phyloP scores from a whole-genome alignment of 2,888 invertebrate species.

The Netelia melanura region DNA sequence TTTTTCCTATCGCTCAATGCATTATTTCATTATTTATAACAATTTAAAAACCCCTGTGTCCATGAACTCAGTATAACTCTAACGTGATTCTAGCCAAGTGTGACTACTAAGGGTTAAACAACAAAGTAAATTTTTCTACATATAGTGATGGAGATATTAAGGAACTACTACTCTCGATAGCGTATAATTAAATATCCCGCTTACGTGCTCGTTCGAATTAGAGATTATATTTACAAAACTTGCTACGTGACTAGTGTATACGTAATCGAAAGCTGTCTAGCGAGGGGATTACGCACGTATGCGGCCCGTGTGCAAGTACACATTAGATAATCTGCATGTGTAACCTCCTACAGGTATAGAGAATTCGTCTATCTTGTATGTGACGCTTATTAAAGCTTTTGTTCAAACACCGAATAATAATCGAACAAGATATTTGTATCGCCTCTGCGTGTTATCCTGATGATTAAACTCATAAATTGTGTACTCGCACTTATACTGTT shows the following conservation, averaged over 20 bases:
- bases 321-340: background rate
- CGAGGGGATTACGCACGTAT: conserved; percentile 65
- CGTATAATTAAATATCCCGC: conserved; percentile 17
- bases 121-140: no score
- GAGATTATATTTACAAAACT: conserved; percentile 46
- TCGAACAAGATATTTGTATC: conserved; percentile 20
- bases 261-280: conserved; percentile 48
- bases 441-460: conserved; percentile 15
- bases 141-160: no score
- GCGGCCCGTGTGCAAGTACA: conserved; percentile 27
- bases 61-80: no score
- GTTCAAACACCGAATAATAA: conserved; percentile 37
- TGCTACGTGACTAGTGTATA: conserved; percentile 23
- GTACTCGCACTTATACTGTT: no score
- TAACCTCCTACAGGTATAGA: background rate
- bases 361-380: conserved; percentile 33
- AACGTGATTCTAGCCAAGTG: no score
- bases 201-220: conserved; percentile 40
- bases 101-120: no score
- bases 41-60: no score
- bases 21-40: no score
- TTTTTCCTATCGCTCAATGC: no score
- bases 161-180: conserved; percentile 7
- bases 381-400: conserved; percentile 43
- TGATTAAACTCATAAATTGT: background rate